phyloP scores from a whole-genome alignment of 2,797 vertebrate species.

The Fratercula arctica region DNA sequence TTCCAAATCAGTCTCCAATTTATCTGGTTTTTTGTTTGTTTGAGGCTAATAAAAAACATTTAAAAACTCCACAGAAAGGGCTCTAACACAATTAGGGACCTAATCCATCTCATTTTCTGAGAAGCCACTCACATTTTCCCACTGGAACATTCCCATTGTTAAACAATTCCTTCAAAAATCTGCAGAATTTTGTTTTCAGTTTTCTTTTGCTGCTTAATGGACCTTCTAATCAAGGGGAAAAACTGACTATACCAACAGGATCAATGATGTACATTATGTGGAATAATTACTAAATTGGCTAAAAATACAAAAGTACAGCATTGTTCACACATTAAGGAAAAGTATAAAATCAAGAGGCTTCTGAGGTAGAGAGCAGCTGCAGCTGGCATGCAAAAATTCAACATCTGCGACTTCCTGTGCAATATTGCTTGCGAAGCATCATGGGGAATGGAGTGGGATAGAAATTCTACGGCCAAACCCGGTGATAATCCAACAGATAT shows the following conservation, averaged over 20 bases:
- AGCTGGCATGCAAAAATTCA: no score
- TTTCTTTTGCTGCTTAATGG: not conserved
- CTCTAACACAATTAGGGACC: not conserved
- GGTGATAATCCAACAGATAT: no score
- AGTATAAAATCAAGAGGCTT: no score
- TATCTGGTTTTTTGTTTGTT: accelerated
- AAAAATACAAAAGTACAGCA: no score
- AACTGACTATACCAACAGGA: not conserved
- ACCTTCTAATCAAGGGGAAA: not conserved
- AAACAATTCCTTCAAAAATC: not conserved
- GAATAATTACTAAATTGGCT: no score
- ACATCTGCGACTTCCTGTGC: no score
- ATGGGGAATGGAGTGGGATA: no score
- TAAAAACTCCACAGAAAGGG: not conserved
- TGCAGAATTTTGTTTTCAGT: not conserved
- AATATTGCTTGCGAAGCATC: no score
- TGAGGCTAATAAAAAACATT: not conserved
- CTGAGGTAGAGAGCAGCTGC: no score
- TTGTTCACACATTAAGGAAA: no score
- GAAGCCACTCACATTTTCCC: not conserved
- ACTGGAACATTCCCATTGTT: not conserved
- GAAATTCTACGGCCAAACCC: no score
- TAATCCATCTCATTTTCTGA: not conserved
- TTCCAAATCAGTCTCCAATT: not conserved
- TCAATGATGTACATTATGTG: not conserved